phyloP scores from a whole-genome alignment of 2,797 vertebrate species.

The Natrix natrix region DNA sequence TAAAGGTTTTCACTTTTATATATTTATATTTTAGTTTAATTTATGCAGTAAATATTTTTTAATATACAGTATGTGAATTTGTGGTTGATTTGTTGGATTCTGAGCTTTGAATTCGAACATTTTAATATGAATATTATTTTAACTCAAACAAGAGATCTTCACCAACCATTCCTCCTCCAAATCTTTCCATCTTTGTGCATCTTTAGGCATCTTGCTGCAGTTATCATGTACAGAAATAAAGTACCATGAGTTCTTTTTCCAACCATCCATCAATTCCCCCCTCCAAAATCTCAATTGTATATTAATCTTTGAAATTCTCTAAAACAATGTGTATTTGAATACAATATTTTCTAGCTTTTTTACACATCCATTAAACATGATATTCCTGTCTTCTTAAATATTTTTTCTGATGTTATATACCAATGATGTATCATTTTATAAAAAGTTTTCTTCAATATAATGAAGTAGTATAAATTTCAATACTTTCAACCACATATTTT shows the following conservation, averaged over 20 bases:
- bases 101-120: not conserved
- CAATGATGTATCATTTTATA: not conserved
- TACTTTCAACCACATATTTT: not conserved
- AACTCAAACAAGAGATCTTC: not conserved
- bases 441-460: not conserved
- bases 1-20: slow-evolving; percentile 30
- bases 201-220: not conserved
- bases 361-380: not conserved
- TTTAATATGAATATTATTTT: not conserved
- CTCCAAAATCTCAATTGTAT: not conserved
- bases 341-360: not conserved
- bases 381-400: not conserved
- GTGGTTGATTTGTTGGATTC: not conserved
- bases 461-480: not conserved
- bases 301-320: not conserved
- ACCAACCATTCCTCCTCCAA: not conserved
- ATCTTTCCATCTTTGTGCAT: not conserved
- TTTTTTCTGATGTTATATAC: not conserved
- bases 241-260: not conserved
- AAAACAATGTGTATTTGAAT: not conserved
- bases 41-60: not conserved
- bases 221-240: not conserved
- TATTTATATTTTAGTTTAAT: slow-evolving; percentile 25
- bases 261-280: not conserved
- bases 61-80: not conserved